Percentiles rank a stretch among this genome's conserved stretches.
Evolutionary conservation across 2,113 vertebrate genomes (phyloP).

Genomic region (Motacilla alba): DNA sequence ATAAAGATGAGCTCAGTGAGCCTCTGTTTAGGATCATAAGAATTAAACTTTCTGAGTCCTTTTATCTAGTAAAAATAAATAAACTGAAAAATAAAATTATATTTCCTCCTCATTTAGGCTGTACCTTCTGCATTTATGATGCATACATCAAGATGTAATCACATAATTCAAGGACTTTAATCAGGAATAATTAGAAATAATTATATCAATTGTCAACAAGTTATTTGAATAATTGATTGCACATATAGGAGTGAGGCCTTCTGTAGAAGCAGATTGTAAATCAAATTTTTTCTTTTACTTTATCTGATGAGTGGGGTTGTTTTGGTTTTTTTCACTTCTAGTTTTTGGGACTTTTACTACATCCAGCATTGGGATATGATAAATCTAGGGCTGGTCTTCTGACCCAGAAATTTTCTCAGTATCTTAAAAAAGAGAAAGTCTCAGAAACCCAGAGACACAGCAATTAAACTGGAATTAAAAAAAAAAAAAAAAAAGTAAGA

Average conservation of each 20-base stretch:
- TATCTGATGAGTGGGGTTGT: not conserved
- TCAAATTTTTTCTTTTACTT: not conserved
- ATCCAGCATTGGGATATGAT: rapidly evolving
- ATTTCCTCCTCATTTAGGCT: not conserved
- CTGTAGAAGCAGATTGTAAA: not conserved
- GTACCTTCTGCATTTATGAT: not conserved
- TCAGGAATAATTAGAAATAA: constrained; percentile 5
- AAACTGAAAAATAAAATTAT: not conserved
- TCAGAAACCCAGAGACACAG: not conserved
- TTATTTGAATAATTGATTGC: constrained; percentile 38
- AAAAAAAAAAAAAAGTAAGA: not conserved
- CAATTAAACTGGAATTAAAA: not conserved
- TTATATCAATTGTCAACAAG: constrained; percentile 4
- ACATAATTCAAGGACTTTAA: not conserved
- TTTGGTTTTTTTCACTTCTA: not conserved
- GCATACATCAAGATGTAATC: not conserved
- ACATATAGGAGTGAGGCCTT: not conserved
- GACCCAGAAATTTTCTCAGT: not conserved
- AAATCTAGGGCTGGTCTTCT: not conserved
- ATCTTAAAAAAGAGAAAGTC: not conserved
- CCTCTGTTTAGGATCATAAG: not conserved
- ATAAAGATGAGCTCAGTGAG: not conserved
- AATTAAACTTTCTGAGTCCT: not conserved
- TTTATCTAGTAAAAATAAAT: not conserved
- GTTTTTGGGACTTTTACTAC: not conserved